Percentiles rank a stretch among this genome's conserved stretches.
Conservation (phyloP, 2,113 vertebrate species). For the Prionailurus bengalensis region DNA sequence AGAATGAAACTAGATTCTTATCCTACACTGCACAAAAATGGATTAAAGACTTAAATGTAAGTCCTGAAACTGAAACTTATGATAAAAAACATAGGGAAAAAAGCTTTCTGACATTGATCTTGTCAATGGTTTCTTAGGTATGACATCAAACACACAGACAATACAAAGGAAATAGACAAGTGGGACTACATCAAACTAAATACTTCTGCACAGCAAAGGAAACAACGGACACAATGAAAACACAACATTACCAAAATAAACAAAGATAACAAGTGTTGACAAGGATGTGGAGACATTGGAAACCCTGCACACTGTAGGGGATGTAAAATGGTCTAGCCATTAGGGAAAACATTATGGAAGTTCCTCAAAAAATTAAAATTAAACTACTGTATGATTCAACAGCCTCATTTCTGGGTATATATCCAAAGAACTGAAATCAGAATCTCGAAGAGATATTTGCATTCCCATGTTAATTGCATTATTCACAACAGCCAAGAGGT, state of each 20-base stretch:
- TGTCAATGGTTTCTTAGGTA: not conserved
- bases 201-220: not conserved
- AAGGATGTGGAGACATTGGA: not conserved
- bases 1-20: not conserved
- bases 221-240: not conserved
- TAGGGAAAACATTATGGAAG: not conserved
- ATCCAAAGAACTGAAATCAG: not conserved
- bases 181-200: not conserved
- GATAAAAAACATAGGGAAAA: not conserved
- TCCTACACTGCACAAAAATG: not conserved
- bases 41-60: not conserved
- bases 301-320: not conserved
- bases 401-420: not conserved
- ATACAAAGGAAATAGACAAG: not conserved
- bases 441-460: not conserved
- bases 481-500: not conserved
- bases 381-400: not conserved
- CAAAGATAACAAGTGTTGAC: not conserved
- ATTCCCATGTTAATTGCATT: not conserved
- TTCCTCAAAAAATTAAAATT: not conserved
- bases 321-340: not conserved
- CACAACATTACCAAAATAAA: not conserved
- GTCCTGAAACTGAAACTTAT: not conserved
- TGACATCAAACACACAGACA: not conserved
- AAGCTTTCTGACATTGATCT: not conserved